Conservation (phyloP, 2,888 invertebrate species). For the Hesperia comma region DNA sequence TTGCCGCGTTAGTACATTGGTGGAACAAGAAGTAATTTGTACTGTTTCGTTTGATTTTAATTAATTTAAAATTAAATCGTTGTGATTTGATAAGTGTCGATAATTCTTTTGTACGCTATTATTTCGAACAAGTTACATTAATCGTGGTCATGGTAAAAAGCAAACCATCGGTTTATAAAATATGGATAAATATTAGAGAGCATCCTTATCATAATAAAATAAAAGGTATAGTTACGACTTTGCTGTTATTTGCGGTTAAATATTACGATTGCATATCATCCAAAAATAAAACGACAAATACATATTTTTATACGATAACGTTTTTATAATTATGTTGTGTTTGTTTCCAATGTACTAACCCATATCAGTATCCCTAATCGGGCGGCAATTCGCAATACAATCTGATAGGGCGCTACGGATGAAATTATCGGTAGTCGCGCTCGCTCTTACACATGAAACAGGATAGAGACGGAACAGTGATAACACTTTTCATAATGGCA, state of each 20-base stretch:
- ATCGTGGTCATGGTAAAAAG: no score
- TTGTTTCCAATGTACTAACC: slow-evolving; percentile 13
- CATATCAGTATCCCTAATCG: slow-evolving; percentile 31
- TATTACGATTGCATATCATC: slow-evolving; percentile 1
- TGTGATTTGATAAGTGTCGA: no score
- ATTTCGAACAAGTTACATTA: no score
- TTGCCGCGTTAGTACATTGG: no score
- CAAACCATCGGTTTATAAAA: no score
- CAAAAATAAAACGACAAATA: neutral
- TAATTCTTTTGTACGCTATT: no score
- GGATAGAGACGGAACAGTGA: slow-evolving; percentile 48
- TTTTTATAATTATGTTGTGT: slow-evolving; percentile 13
- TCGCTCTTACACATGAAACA: slow-evolving; percentile 42
- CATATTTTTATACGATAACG: slow-evolving; percentile 5
- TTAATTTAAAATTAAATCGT: no score
- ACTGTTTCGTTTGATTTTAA: no score
- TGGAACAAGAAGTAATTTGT: no score
- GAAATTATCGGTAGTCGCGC: slow-evolving; percentile 42
- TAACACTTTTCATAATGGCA: slow-evolving; percentile 53
- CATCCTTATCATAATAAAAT: neutral
- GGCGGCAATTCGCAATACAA: slow-evolving; percentile 17
- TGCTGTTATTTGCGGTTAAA: neutral
- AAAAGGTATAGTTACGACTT: no score
- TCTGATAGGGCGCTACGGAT: slow-evolving; percentile 42
- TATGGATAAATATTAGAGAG: neutral